Conservation (phyloP, 2,113 vertebrate species). For the Sarotherodon lohbergeri region DNA sequence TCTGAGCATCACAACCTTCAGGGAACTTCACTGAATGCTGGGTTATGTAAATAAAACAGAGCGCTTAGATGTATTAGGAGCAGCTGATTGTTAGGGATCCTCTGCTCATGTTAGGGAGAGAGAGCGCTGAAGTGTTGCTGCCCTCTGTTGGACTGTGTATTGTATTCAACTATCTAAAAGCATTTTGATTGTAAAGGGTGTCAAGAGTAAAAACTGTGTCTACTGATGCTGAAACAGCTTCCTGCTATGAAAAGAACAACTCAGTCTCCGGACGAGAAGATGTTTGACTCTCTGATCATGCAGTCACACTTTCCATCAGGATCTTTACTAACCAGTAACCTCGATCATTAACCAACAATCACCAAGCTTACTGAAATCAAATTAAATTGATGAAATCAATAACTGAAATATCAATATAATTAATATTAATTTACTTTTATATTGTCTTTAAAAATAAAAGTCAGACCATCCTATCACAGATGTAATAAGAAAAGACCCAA, state of each 20-base stretch:
- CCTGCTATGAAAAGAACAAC: not conserved
- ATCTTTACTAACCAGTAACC: not conserved
- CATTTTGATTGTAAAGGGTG: not conserved
- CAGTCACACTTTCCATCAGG: not conserved
- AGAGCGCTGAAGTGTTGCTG: not conserved
- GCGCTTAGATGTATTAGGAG: not conserved
- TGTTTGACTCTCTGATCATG: not conserved
- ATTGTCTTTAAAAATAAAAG: not conserved
- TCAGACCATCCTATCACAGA: not conserved
- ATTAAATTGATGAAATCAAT: not conserved
- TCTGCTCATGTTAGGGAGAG: not conserved
- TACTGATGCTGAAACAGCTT: not conserved
- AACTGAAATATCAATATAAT: not conserved
- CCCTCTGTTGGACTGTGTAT: not conserved
- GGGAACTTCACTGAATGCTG: not conserved
- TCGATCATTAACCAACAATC: not conserved
- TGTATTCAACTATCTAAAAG: not conserved
- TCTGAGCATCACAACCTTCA: not conserved
- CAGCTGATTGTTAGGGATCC: not conserved
- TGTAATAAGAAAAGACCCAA: not conserved
- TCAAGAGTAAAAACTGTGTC: not conserved
- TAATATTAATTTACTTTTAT: not conserved
- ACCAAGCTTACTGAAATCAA: not conserved
- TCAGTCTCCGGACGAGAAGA: not conserved
- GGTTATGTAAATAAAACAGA: not conserved